Base-by-base conservation (phyloP, 2,113 vertebrate genomes). In the Grammomys dolichurus region DNA sequence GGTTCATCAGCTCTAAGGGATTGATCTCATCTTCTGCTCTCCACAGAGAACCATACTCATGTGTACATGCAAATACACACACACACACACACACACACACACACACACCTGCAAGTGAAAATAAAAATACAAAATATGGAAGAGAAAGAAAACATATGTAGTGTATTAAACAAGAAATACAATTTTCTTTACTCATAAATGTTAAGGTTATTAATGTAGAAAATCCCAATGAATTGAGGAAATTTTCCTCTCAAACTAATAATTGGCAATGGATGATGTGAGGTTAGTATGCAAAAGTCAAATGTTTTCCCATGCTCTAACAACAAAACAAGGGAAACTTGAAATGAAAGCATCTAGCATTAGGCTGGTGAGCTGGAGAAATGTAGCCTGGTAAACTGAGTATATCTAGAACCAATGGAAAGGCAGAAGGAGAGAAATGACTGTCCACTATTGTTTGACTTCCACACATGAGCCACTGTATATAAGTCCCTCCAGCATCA, bases 81-180 rank as follows among this genome's bases (percentile, higher is more conserved):
- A 65, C 26, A 65, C 63, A 28, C 26, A 65, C 22, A 58, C 36
- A 4, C 5, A 82, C 20, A 60, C 22, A 82, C 80, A 80, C n/a
- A 24, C n/a, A 60, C 22, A 40, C 9, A 46, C 17, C 20, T 4
- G 2, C 12, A 43, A 31, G 28, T 48, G 33, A 65, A 63, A 46
- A 12, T 46, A 48, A 33, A 56, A 81, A 54, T 31, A 67, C 65
- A 36, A 54, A 80, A 58, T 58, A 24, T 67, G 80, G 24, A 43
- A 20, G 60, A 67, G 60, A 85, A 46, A 85, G 12, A 36, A 89
- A 76, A 65, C 4, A 1, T 26, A 48, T 78, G 31, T 17, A 54
- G 2, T 67, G 90, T 67, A 1, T 14, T 26, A 90, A 96, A 93
- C 63, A 77, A 70, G 17, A 87, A 86, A 58, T 19, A 91, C n/a